phyloP scores from a whole-genome alignment of 53 echinoderm and acorn worm genomes.

The Luidia sarsii region DNA sequence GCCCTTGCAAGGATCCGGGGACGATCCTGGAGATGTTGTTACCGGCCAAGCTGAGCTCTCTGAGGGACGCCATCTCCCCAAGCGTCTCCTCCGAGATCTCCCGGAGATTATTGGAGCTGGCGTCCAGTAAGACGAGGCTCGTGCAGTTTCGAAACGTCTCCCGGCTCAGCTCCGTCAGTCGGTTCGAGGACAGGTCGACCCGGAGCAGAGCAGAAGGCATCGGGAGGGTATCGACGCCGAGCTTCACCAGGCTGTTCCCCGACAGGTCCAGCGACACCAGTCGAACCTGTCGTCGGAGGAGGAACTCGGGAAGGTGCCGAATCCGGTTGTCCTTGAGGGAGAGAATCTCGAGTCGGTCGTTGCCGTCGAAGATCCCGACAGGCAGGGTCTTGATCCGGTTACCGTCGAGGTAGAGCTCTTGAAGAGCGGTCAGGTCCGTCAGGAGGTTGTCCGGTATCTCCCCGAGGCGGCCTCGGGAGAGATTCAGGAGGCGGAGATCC shows the following conservation, averaged over 20 bases:
- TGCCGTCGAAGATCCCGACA: constrained; percentile 38
- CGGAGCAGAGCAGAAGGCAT: constrained; percentile 16
- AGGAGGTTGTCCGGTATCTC: constrained; percentile 47
- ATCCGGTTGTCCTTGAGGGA: constrained; percentile 63
- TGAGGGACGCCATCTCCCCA: constrained; percentile 50
- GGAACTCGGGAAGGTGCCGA: constrained; percentile 18
- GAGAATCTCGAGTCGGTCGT: constrained; percentile 37
- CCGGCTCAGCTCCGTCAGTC: constrained; percentile 2
- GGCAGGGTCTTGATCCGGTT: constrained; percentile 50
- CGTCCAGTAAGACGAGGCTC: constrained; percentile 35
- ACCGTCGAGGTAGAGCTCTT: constrained; percentile 30
- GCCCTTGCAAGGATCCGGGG: constrained; percentile 45
- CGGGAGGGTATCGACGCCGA: constrained; percentile 22
- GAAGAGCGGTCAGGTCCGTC: constrained; percentile 31
- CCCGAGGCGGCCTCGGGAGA: constrained; percentile 56
- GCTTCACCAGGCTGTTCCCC: constrained; percentile 37
- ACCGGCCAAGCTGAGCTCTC: constrained; percentile 40
- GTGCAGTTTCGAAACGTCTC: constrained; percentile 34
- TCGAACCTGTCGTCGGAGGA: constrained; percentile 47
- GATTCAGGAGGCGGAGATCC: constrained; percentile 50
- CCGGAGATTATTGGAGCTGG: constrained; percentile 51
- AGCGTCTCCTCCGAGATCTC: constrained; percentile 40
- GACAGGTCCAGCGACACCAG: constrained; percentile 62
- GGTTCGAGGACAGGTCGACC: constrained; percentile 59
- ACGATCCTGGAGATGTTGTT: constrained; percentile 60